Percentiles rank a stretch among this genome's conserved stretches.
phyloP scores from a whole-genome alignment of 2,888 invertebrate genomes.

The Polylopha cassiicola region DNA sequence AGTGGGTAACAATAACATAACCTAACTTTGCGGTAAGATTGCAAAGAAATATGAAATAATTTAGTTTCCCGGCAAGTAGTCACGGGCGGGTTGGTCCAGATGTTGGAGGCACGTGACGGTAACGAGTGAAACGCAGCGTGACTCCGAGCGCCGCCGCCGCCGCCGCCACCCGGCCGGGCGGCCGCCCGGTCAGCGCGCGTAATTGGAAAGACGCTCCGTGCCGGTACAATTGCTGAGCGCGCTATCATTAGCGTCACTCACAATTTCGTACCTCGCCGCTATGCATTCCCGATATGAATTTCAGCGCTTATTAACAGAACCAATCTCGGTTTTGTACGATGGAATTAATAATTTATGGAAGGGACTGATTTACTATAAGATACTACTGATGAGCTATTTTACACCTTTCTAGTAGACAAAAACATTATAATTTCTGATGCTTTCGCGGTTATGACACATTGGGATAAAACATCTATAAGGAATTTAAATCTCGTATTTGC shows the following conservation, averaged over 20 bases:
- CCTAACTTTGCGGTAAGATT: no score
- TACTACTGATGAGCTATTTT: no score
- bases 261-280: constrained; percentile 46
- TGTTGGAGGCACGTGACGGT: constrained; percentile 65
- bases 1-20: no score
- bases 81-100: constrained; percentile 53
- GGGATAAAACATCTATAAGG: no score
- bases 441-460: no score
- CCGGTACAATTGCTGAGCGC: constrained; percentile 50
- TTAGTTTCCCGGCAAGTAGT: constrained; percentile 44
- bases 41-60: constrained; percentile 11
- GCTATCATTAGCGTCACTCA: constrained; percentile 75
- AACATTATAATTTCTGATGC: no score
- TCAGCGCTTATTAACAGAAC: constrained; percentile 18
- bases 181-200: constrained; percentile 39
- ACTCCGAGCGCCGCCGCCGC: constrained; percentile 41
- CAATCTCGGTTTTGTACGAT: no score
- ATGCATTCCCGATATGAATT: constrained; percentile 27
- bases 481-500: no score
- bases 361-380: no score
- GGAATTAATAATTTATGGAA: no score
- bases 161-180: constrained; percentile 30
- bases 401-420: no score
- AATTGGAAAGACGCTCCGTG: constrained; percentile 66
- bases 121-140: constrained; percentile 69